Percentiles rank a stretch among this genome's conserved stretches.
These are phyloP conservation scores for Heliconius charithonia DNA, from an alignment of 2,888 invertebrate species.

Conservation along the genomic window DNA sequence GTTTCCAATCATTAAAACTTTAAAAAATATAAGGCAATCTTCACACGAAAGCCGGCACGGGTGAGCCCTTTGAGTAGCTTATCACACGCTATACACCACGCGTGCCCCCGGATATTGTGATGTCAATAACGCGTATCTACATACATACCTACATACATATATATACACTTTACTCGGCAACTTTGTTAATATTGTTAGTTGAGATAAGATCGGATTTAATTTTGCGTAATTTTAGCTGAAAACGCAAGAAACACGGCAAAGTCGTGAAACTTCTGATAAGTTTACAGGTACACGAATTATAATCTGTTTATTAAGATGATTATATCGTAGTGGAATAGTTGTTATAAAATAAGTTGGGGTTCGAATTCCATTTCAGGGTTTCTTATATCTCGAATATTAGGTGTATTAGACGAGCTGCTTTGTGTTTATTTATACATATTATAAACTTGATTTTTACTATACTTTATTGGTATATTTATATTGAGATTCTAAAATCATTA, in stretches of 20 bases:
- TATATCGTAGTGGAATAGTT: background rate
- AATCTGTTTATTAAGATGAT: background rate
- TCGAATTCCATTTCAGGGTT: background rate
- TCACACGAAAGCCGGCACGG: background rate
- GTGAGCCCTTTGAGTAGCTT: conserved; percentile 31
- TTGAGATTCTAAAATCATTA: too few relatives aligned
- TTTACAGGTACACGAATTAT: conserved; percentile 9
- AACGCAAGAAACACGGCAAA: conserved; percentile 18
- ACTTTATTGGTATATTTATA: too few relatives aligned
- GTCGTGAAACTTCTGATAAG: conserved; percentile 8
- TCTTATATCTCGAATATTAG: too few relatives aligned
- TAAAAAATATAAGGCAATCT: conserved; percentile 12
- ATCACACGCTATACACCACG: conserved; percentile 32
- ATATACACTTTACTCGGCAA: conserved; percentile 15
- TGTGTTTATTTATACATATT: too few relatives aligned
- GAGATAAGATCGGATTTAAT: conserved; percentile 37
- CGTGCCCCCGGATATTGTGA: conserved; percentile 35
- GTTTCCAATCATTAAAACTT: background rate
- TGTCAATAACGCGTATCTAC: conserved; percentile 40
- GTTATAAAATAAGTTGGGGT: background rate
- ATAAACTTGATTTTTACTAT: too few relatives aligned
- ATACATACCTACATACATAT: background rate
- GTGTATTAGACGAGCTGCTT: too few relatives aligned
- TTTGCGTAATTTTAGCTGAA: conserved; percentile 31
- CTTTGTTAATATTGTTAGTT: conserved; percentile 43